These are phyloP conservation scores for Ectropis grisescens DNA, from an alignment of 1,140 invertebrate genomes.

Conservation along the genomic window DNA sequence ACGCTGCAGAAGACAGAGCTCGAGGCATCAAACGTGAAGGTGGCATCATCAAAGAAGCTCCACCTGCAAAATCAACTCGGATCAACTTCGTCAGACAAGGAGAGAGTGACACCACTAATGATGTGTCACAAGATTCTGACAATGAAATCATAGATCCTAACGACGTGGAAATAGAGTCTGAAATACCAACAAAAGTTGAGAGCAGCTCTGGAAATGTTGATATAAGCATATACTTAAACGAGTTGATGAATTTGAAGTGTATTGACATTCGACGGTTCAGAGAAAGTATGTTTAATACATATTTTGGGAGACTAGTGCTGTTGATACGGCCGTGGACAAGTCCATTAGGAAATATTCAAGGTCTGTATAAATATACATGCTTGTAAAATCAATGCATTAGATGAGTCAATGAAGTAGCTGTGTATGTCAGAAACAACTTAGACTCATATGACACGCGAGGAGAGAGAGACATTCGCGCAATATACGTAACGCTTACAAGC, in stretches of 20 bases:
- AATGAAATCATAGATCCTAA: conserved; percentile 1
- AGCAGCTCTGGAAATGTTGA: too few species aligned
- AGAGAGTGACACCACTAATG: conserved; percentile 7
- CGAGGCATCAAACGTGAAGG: conserved; percentile 66
- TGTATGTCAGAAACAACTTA: too few species aligned
- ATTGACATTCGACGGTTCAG: conserved; percentile 30
- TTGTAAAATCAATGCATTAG: too few species aligned
- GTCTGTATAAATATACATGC: too few species aligned
- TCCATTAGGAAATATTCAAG: conserved; percentile 38
- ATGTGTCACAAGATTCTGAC: conserved; percentile 3
- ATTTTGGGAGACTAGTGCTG: conserved; percentile 39
- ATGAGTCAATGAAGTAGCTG: too few species aligned
- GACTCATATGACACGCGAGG: too few species aligned
- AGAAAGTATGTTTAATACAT: conserved; percentile 44
- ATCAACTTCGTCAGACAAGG: conserved; percentile 34
- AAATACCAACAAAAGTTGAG: too few species aligned
- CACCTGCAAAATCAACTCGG: conserved; percentile 24
- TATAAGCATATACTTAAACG: too few species aligned
- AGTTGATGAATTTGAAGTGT: too few species aligned
- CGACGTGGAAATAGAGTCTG: neutral
- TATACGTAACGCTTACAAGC: too few species aligned
- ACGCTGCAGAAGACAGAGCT: conserved; percentile 73
- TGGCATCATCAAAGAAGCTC: conserved; percentile 37
- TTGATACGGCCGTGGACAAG: conserved; percentile 40
- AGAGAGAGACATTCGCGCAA: too few species aligned